Evolutionary conservation across 30 jellyfish, hydroid and myxozoan species (phyloP).

Genomic region (Cassiopea andromeda): DNA sequence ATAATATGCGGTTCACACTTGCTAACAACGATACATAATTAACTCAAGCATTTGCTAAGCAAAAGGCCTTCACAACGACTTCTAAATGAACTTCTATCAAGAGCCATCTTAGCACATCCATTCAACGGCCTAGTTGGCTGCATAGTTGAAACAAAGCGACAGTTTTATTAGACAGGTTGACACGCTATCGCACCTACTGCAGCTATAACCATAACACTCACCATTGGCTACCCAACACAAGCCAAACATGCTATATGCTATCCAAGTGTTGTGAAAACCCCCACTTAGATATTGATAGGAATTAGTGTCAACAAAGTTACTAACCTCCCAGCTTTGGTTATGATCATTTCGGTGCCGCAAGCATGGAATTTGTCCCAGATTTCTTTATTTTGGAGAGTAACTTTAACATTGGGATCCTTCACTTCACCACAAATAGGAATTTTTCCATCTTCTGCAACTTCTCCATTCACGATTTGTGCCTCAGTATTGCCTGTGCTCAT

Average conservation of each 20-base stretch:
- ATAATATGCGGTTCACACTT: constrained; percentile 23
- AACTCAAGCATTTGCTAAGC: constrained; percentile 42
- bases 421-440: constrained; percentile 60
- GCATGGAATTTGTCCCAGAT: constrained; percentile 93
- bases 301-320: background rate
- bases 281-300: no score
- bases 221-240: no score
- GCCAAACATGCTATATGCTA: no score
- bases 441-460: constrained; percentile 26
- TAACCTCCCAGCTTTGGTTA: constrained; percentile 98
- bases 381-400: constrained; percentile 83
- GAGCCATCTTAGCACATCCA: constrained; percentile 54
- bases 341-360: constrained; percentile 94
- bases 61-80: constrained; percentile 12
- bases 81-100: constrained; percentile 33
- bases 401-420: constrained; percentile 80
- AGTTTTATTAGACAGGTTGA: constrained; percentile 12
- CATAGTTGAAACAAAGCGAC: constrained; percentile 34
- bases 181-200: background rate
- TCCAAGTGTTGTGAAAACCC: no score
- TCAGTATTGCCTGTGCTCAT: constrained; percentile 25
- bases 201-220: background rate
- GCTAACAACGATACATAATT: constrained; percentile 40
- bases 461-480: constrained; percentile 26
- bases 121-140: constrained; percentile 45